Percentiles rank a stretch among this genome's conserved stretches.
phyloP scores from a whole-genome alignment of 1,140 invertebrate genomes.

The Grapholita molesta region DNA sequence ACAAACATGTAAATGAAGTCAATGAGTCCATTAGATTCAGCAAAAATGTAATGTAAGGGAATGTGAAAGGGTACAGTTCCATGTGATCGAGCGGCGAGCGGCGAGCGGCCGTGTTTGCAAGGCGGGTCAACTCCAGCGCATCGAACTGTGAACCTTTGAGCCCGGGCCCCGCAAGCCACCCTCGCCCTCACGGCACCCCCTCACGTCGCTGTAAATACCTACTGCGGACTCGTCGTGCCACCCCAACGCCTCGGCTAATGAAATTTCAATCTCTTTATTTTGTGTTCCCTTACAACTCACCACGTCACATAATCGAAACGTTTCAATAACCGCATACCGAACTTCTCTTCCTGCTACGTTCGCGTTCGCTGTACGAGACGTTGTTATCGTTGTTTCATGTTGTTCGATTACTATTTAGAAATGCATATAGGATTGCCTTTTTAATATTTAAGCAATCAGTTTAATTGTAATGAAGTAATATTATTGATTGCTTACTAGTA shows the following conservation, averaged over 20 bases:
- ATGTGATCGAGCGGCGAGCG: slow-evolving; percentile 48
- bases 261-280: slow-evolving; percentile 71
- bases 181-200: slow-evolving; percentile 27
- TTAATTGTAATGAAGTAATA: too few species aligned
- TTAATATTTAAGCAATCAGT: too few species aligned
- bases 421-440: too few species aligned
- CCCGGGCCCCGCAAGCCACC: slow-evolving; percentile 58
- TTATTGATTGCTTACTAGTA: too few species aligned
- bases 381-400: too few species aligned
- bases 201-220: slow-evolving; percentile 51
- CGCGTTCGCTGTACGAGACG: not conserved
- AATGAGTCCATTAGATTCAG: not conserved
- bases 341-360: not conserved
- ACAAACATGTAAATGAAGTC: not conserved
- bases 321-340: slow-evolving; percentile 33
- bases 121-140: slow-evolving; percentile 72
- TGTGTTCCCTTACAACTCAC: slow-evolving; percentile 48
- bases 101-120: slow-evolving; percentile 62
- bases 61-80: slow-evolving; percentile 54
- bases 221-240: slow-evolving; percentile 63
- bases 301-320: slow-evolving; percentile 50
- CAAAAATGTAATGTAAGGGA: slow-evolving; percentile 14
- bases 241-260: slow-evolving; percentile 72
- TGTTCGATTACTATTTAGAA: too few species aligned
- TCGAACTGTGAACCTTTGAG: slow-evolving; percentile 72